Percentiles rank a stretch among this genome's conserved stretches.
phyloP scores from a whole-genome alignment of 2,113 vertebrate genomes.

The Circaetus cinerascens region DNA sequence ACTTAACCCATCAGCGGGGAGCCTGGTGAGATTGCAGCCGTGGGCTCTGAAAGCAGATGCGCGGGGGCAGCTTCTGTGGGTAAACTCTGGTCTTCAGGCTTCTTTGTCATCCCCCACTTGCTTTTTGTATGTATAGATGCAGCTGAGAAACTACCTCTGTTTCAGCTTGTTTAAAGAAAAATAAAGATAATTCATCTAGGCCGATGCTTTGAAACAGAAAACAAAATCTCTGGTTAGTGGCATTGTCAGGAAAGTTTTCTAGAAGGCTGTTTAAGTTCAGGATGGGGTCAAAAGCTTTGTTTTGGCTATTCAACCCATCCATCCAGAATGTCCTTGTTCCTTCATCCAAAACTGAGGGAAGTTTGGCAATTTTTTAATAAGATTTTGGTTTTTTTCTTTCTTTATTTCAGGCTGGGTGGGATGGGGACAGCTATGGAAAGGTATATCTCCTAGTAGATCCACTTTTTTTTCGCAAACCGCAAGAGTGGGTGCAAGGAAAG shows the following conservation, averaged over 20 bases:
- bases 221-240: neutral
- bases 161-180: neutral
- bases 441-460: neutral
- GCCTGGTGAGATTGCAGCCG: neutral
- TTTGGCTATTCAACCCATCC: neutral
- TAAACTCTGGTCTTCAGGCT: neutral
- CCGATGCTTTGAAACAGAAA: neutral
- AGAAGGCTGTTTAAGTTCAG: neutral
- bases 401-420: neutral
- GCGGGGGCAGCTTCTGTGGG: neutral
- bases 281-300: neutral
- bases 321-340: neutral
- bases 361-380: neutral
- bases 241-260: neutral
- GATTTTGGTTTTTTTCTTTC: neutral
- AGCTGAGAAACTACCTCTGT: neutral
- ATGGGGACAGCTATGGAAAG: neutral
- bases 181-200: neutral
- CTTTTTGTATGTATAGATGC: neutral
- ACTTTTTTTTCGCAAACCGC: neutral
- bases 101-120: neutral
- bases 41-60: neutral
- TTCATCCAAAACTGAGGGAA: neutral
- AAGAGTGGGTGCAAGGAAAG: neutral
- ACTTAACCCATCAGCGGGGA: slow-evolving; percentile 29